Base-by-base conservation (phyloP, 2,113 vertebrate genomes). In the Halichoeres trimaculatus region DNA sequence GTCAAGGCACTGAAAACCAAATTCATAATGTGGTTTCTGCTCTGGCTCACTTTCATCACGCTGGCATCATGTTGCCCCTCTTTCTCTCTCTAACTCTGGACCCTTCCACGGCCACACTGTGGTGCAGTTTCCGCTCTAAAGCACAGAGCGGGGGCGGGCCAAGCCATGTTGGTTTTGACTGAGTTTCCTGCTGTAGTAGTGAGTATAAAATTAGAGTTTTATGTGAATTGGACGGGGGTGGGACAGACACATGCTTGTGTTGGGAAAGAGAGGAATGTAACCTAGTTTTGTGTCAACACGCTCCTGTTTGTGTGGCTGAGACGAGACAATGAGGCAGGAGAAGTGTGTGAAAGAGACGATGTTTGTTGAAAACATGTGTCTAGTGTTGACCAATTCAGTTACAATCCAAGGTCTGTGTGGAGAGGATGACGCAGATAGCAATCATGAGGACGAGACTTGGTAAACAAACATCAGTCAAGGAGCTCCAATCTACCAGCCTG, bases 51-150 rank as follows among this genome's bases (percentile, higher is more conserved):
- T 59, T 76, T 63, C 62, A 65, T 75, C 52, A 35, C 35, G 10
- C 5, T 53, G 48, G 53, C 58, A 34, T 62, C 54, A 7, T 30
- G 35, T 26, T 8, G 75, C 53, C 80, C 77, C 58, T 30, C 30
- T 30, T 2, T 48, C 45, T 45, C 43, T 38, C 38, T 55, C 34
- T 38, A 35, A 36, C 5, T 26, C 56, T 41, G 73, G 72, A 77
- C 85, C 95, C 34, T 93, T 89, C 12, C 43, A 84, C 89, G 75
- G 94, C 94, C 93, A 96, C 94, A 50, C 92, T 76, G 24, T 95
- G 95, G 76, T 94, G 93, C 95, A 95, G 73, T 95, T 95, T 92
- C 95, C 91, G 51, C 95, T 93, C 24, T 86, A 81, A 94, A 95
- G 89, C 20, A 83, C 73, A 72, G 93, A 93, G 55, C 89, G 86